Conservation (phyloP, 1,140 invertebrate genomes). For the Polypedilum pembai region DNA sequence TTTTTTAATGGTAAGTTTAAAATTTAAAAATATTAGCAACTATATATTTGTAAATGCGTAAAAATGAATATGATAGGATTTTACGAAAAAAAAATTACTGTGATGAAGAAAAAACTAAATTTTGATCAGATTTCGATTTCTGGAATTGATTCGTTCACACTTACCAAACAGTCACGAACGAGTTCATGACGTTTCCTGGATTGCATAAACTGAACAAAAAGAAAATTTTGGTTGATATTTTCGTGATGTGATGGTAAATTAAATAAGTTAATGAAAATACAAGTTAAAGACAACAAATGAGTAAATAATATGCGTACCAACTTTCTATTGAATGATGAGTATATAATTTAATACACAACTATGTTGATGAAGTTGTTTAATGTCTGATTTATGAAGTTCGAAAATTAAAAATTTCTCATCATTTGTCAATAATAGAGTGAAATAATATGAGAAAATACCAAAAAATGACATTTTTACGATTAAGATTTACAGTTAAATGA, state of each 20-base stretch:
- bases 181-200: constrained; percentile 73
- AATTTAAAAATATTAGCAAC: too few species aligned
- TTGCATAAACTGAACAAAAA: constrained; percentile 60
- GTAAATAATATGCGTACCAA: background rate
- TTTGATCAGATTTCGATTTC: background rate
- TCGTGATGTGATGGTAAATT: background rate
- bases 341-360: background rate
- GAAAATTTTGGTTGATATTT: constrained; percentile 29
- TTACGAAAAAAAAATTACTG: too few species aligned
- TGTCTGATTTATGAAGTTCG: background rate
- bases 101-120: too few species aligned
- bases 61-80: too few species aligned
- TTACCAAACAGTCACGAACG: constrained; percentile 83
- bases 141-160: constrained; percentile 44
- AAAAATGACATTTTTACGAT: too few species aligned
- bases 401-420: too few species aligned
- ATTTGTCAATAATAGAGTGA: too few species aligned
- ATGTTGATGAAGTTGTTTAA: background rate
- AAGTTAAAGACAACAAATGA: background rate
- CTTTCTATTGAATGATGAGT: background rate
- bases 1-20: too few species aligned
- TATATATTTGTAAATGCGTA: too few species aligned
- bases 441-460: too few species aligned
- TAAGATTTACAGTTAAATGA: background rate
- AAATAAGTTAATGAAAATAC: background rate